Base-by-base conservation (phyloP, 2,888 invertebrate genomes). In the Leptopilina myrica region DNA sequence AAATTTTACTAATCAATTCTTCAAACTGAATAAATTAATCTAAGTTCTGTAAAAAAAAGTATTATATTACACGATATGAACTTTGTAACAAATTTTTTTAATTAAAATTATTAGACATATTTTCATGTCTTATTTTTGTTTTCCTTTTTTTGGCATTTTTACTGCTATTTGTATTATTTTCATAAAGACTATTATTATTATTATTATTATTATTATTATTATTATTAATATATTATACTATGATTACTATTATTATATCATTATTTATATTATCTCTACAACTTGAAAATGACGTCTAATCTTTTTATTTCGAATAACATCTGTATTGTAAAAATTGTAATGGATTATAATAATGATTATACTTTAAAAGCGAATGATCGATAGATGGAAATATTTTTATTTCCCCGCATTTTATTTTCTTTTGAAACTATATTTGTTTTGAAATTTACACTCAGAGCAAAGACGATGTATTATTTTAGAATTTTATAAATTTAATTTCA, bases 321-420 rank as follows among this genome's bases (percentile, higher is more conserved):
- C 11, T 40, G 5, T 26, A 26, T 73, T 56, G 56, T 33, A 33
- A 73, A 73, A 73, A 49, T 56, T 73, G 73, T 33, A 73, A 73
- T 73, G 56, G 26, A 69, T 69, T 26, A 40, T 66, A n/a, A 40
- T 66, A 69, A 43, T 69, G 33, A 53, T 59, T 59, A 59, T 62
- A 62, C 7, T 62, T 62, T 62, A 62, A 43, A 62, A 20, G 15
- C 62, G 9, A 62, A n/a, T 62, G 62, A 62, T 62, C 15, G 20
- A 62, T 62, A 15, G 62, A 62, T 20, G 8, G 20, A 62, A 62
- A 62, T 20, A 62, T 20, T 62, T 62, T n/a, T 11, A 62, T 62
- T 20, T 15, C 3, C 20, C 8, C 2, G 0, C 1, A 59, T n/a
- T 20, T 15, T 8, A 62, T 0, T 62, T 62, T 20, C 20, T 62